Base-by-base conservation (phyloP, 2,888 invertebrate genomes). In the Eupeodes luniger region DNA sequence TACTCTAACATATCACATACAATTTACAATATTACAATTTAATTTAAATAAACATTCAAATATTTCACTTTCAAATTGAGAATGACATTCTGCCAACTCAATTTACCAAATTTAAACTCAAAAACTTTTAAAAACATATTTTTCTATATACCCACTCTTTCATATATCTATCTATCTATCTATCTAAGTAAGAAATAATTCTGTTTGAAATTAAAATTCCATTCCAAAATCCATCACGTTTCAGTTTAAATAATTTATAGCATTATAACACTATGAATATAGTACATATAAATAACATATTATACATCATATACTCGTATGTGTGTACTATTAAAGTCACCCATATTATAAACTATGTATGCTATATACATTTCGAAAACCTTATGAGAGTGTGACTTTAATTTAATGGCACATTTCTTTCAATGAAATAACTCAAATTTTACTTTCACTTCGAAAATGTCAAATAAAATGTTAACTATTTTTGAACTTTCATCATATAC, bases 361-460 rank as follows among this genome's bases (percentile, higher is more conserved):
- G 34, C 2, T 9, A 16, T 14, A 3, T 40, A n/a, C 10, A 34
- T 55, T 72, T 59, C 27, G 27, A n/a, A 59, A 44, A 27, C 10
- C 16, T 59, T 69, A 27, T 67, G n/a, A 27, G 27, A 27, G 27
- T 69, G 51, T 80, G 70, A 51, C 64, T 64, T 64, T 70, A 75
- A 80, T 80, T 75, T 66, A 72, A 79, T 74, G 59, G 49, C 4
- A 75, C 69, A 84, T 51, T 69, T 57, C 49, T 62, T 75, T 34
- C 47, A 64, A 62, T 57, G 27, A 64, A 75, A 80, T 80, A 62
- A 70, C 55, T 64, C 55, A 62, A 74, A 64, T 70, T 85, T 72
- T 79, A 61, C 85, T 82, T 86, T 86, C 86, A 86, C 70, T 86
- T 79, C 44, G 4, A 53, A 9, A 62, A 74, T 82, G 82, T 75